phyloP scores from a whole-genome alignment of 1,140 invertebrate genomes.

The Rhizoglyphus robini region DNA sequence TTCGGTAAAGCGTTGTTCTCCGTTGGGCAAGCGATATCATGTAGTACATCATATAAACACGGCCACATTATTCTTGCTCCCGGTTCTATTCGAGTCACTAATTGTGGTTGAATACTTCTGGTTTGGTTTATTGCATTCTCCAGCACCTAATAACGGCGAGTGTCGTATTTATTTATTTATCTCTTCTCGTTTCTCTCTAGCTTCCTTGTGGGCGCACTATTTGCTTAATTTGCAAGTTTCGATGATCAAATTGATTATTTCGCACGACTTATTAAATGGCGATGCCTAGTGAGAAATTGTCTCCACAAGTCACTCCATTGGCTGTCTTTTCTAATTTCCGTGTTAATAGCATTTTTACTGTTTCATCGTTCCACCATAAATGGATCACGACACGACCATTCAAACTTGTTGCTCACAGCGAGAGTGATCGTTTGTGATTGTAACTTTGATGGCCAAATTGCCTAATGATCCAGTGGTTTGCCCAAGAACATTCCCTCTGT shows the following conservation, averaged over 20 bases:
- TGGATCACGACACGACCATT: background rate
- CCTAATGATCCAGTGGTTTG: too few relatives aligned
- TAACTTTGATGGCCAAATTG: too few relatives aligned
- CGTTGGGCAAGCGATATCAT: background rate
- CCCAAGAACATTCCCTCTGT: too few relatives aligned
- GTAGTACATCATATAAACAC: slow-evolving; percentile 9
- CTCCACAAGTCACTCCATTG: background rate
- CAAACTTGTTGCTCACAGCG: too few relatives aligned
- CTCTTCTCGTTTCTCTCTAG: background rate
- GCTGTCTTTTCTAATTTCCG: background rate
- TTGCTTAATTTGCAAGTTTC: background rate
- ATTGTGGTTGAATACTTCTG: background rate
- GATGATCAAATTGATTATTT: background rate
- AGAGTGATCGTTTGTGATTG: too few relatives aligned
- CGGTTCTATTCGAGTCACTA: slow-evolving; percentile 9
- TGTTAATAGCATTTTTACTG: slow-evolving; percentile 6
- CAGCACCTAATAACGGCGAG: background rate
- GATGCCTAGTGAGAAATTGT: background rate
- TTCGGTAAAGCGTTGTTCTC: background rate
- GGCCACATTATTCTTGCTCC: background rate
- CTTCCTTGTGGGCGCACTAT: background rate
- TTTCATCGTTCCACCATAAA: background rate
- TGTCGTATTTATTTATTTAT: background rate
- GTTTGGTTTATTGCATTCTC: slow-evolving; percentile 10
- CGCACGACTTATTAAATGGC: background rate